A percentile compares a stretch with the other conserved stretches of the same genome.
Conservation (phyloP, 2,113 vertebrate species). For the Nesogale talazaci region DNA sequence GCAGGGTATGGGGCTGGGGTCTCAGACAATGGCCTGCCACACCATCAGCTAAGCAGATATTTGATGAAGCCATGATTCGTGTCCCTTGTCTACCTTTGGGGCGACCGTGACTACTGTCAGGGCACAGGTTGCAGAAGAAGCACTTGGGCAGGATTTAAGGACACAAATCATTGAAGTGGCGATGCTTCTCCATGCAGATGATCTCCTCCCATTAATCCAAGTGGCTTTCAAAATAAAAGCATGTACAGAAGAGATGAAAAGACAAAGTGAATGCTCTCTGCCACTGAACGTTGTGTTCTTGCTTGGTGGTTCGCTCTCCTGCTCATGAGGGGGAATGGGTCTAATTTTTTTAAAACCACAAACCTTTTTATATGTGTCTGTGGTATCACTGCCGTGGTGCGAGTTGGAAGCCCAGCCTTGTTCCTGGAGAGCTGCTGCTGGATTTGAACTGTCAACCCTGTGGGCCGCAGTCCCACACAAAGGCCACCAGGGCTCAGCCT, state of each 20-base stretch:
- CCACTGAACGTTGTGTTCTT: not conserved
- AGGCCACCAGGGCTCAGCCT: too few relatives aligned
- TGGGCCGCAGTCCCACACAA: too few relatives aligned
- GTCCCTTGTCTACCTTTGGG: not conserved
- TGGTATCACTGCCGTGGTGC: too few relatives aligned
- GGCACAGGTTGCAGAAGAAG: not conserved
- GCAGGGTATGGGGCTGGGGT: not conserved
- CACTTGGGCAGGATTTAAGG: not conserved
- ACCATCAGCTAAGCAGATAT: not conserved
- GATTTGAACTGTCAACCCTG: too few relatives aligned
- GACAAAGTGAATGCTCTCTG: not conserved
- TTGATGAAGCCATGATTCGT: not conserved
- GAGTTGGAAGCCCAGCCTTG: too few relatives aligned
- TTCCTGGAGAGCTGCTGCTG: too few relatives aligned
- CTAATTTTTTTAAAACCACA: not conserved
- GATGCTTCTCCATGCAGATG: not conserved
- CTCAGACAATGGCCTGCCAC: not conserved
- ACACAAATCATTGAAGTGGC: not conserved
- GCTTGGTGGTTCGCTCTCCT: not conserved
- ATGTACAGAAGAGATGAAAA: not conserved
- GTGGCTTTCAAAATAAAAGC: not conserved
- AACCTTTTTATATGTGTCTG: too few relatives aligned
- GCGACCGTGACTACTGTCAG: not conserved
- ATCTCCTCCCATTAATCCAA: not conserved
- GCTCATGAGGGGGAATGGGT: not conserved